phyloP scores from a whole-genome alignment of 2,113 vertebrate genomes.

The Muntiacus muntjak region DNA sequence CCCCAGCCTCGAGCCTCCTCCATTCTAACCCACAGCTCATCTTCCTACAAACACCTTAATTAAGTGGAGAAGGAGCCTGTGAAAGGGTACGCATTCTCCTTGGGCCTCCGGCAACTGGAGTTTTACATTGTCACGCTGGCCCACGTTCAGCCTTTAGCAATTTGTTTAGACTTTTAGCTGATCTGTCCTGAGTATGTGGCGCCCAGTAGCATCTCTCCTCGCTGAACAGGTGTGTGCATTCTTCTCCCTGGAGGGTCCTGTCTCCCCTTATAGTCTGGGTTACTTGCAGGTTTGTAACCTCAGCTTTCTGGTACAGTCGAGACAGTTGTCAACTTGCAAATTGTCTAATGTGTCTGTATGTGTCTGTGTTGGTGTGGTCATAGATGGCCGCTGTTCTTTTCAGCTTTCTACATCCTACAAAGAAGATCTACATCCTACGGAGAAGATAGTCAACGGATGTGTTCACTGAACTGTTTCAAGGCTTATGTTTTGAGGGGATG shows the following conservation, averaged over 20 bases:
- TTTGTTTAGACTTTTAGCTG: neutral
- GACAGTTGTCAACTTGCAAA: neutral
- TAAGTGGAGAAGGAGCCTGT: neutral
- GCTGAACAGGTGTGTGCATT: neutral
- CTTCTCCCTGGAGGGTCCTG: neutral
- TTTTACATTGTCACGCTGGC: neutral
- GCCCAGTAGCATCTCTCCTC: neutral
- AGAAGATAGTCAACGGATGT: neutral
- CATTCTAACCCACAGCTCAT: neutral
- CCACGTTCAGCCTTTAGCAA: neutral
- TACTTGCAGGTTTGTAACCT: neutral
- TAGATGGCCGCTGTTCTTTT: neutral
- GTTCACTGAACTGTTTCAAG: neutral
- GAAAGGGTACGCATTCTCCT: no score
- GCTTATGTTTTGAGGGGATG: neutral
- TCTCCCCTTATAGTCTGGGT: neutral
- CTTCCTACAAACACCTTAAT: rapidly evolving
- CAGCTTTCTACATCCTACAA: neutral
- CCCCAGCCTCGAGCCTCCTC: rapidly evolving
- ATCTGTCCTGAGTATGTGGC: rapidly evolving
- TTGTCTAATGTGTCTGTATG: neutral
- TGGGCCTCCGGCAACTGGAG: neutral
- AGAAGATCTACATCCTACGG: neutral
- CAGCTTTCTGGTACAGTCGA: neutral
- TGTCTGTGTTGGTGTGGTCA: neutral